Evolutionary conservation across 2,888 invertebrate genomes (phyloP).

Genomic region (Dicyrtoma fusca): DNA sequence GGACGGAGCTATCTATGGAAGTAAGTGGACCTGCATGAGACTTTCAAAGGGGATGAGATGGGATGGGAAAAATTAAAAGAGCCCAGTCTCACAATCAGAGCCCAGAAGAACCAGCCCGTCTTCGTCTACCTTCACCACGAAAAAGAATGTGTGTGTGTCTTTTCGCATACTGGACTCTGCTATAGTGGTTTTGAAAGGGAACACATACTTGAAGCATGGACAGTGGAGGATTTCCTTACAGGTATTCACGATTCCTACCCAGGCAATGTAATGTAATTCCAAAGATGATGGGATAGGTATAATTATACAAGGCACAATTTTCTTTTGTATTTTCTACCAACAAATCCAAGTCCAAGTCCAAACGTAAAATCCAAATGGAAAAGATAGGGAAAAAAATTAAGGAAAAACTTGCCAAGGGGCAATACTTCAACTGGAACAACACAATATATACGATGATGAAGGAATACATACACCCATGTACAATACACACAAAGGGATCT

Average conservation of each 20-base stretch:
- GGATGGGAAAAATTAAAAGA: constrained; percentile 19
- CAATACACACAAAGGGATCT: too few relatives aligned
- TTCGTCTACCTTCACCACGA: too few relatives aligned
- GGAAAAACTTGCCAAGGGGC: constrained; percentile 37
- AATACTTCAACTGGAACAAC: constrained; percentile 41
- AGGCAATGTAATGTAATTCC: background rate
- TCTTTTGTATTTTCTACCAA: background rate
- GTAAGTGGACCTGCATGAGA: too few relatives aligned
- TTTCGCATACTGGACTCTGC: background rate
- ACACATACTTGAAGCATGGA: background rate
- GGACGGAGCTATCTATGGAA: background rate
- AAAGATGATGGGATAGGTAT: background rate
- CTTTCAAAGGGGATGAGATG: constrained; percentile 7
- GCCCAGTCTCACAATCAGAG: constrained; percentile 2
- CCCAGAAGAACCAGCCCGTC: background rate
- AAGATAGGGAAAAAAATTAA: constrained; percentile 15
- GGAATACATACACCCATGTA: background rate
- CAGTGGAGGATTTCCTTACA: background rate
- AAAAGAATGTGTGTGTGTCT: background rate
- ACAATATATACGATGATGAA: background rate
- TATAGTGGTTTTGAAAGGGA: background rate
- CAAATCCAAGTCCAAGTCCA: background rate
- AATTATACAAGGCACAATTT: background rate
- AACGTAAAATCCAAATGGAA: background rate
- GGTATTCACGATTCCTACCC: too few relatives aligned